Percentiles rank a stretch among this genome's conserved stretches.
Evolutionary conservation across 53 echinoderm and acorn worm genomes (phyloP).

Genomic region (Pentamera pediparva): DNA sequence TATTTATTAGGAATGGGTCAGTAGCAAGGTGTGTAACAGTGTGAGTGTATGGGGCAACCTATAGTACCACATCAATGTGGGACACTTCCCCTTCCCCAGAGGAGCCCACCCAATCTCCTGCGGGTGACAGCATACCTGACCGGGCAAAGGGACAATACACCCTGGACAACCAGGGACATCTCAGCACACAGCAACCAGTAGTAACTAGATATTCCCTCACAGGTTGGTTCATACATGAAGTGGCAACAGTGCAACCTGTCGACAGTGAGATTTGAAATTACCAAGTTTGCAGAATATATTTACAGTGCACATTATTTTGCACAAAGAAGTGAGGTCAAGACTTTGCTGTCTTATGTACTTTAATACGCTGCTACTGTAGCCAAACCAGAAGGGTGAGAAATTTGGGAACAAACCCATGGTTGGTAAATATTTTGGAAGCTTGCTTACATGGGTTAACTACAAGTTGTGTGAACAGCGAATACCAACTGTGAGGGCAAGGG

Average conservation of each 20-base stretch:
- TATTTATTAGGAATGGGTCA: too few relatives aligned
- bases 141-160: slow-evolving; percentile 19
- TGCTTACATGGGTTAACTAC: too few relatives aligned
- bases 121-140: neutral
- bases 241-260: neutral
- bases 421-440: too few relatives aligned
- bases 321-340: neutral
- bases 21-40: too few relatives aligned
- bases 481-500: too few relatives aligned
- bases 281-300: too few relatives aligned
- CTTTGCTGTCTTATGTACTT: neutral
- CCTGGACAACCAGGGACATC: neutral
- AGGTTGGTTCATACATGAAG: neutral
- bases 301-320: too few relatives aligned
- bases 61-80: neutral
- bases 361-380: too few relatives aligned
- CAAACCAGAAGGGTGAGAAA: too few relatives aligned
- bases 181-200: slow-evolving; percentile 17
- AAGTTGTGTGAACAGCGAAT: too few relatives aligned
- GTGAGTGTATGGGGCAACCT: too few relatives aligned
- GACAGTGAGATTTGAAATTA: neutral
- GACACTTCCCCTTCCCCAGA: slow-evolving; percentile 18
- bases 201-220: neutral
- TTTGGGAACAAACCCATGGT: too few relatives aligned
- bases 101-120: neutral